Conservation (phyloP, 2,888 invertebrate species). For the Cataglyphis rosenhaueri region DNA sequence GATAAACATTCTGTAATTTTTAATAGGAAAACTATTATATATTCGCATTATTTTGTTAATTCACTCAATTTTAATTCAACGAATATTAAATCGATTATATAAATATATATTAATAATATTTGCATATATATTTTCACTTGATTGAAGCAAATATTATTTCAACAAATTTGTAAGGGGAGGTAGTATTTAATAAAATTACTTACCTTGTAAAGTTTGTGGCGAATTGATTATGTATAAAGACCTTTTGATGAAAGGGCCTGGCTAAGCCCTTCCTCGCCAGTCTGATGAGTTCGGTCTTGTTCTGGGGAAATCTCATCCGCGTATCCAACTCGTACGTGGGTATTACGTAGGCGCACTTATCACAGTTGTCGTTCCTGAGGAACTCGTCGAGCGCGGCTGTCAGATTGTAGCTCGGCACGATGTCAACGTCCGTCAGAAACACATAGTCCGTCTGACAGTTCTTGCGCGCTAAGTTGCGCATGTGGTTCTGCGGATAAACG, state of each 20-base stretch:
- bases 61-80: slow-evolving; percentile 31
- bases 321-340: slow-evolving; percentile 96
- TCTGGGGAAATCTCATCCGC: slow-evolving; percentile 92
- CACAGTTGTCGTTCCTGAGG: slow-evolving; percentile 87
- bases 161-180: background rate
- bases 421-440: slow-evolving; percentile 95
- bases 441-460: slow-evolving; percentile 93
- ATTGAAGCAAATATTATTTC: background rate
- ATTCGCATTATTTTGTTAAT: background rate
- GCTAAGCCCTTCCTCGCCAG: slow-evolving; percentile 93
- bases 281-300: slow-evolving; percentile 92
- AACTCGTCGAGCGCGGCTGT: slow-evolving; percentile 91
- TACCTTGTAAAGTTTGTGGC: slow-evolving; percentile 96
- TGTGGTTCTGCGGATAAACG: slow-evolving; percentile 95
- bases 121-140: slow-evolving; percentile 1
- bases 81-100: background rate
- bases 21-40: background rate
- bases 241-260: slow-evolving; percentile 95
- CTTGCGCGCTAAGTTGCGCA: slow-evolving; percentile 94
- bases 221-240: slow-evolving; percentile 96
- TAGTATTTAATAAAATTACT: background rate
- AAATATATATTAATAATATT: background rate
- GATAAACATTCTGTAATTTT: background rate
- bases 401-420: slow-evolving; percentile 92
- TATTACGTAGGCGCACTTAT: slow-evolving; percentile 94